Evolutionary conservation across 2,888 invertebrate species (phyloP), one percentile per base, ranked within the genome.

Genomic region (Eristalis tenax): DNA sequence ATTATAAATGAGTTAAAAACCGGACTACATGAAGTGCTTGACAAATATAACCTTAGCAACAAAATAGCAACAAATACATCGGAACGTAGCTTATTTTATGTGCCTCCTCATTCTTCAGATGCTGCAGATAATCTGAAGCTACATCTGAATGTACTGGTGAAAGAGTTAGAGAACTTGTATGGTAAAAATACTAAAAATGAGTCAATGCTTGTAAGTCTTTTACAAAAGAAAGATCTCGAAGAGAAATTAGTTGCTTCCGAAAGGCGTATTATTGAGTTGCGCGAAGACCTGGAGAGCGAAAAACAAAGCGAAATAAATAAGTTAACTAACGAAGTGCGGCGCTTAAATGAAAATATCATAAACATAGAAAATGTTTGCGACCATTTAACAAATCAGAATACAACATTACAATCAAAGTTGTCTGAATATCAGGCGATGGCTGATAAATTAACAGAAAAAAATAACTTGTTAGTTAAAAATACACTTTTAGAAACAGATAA

Each of bases 291-390:
- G 2, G 61, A 82, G 23, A 78, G 63, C 13, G 89, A 89, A 38
- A 79, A 78, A 1, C 22, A 80, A 56, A 78, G 87, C 13, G 18
- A 81, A 4, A 85, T 87, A 32, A 89, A 75, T 15, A 81, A 87
- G 50, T 59, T 89, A 5, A 65, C 57, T 0, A 87, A 88, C n/a
- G 89, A 90, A 35, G 74, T 89, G 0, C 83, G 88, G n/a, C 89
- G 88, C 8, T 76, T 90, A 4, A 82, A 88, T 13, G 88, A 82
- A 0, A 89, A 90, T 15, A 65, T 90, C 1, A 56, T 61, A 6
- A 89, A 89, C 43, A 22, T 91, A 13, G 89, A 90, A 40, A 73
- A 89, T 6, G 82, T 89, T 5, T 90, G 89, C 35, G 90, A 90
- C n/a, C 74, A 85, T 63, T 23, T 89, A 1, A 73, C 82, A 2